These are phyloP conservation scores for Erythrolamprus reginae DNA, from an alignment of 2,113 vertebrate species.

Conservation along the genomic window DNA sequence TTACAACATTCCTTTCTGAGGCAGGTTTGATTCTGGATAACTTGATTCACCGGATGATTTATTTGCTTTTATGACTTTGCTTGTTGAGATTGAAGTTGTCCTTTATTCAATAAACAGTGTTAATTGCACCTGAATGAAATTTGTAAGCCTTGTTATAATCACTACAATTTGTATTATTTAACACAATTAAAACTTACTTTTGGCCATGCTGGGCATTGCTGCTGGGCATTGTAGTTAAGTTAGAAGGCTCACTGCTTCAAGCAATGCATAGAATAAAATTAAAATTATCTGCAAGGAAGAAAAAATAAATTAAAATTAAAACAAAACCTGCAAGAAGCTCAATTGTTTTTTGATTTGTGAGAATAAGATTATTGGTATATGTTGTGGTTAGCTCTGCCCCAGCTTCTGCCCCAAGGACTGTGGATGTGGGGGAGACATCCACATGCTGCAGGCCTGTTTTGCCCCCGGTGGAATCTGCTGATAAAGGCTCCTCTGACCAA, in stretches of 20 bases:
- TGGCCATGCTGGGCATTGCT: neutral
- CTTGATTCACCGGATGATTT: neutral
- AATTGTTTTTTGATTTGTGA: neutral
- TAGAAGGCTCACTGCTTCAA: neutral
- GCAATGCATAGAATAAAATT: neutral
- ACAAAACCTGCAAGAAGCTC: neutral
- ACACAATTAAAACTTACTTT: neutral
- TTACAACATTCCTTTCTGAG: neutral
- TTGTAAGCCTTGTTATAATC: neutral
- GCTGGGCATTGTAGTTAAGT: neutral
- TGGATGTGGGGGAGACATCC: too few relatives aligned
- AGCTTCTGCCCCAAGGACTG: too few relatives aligned
- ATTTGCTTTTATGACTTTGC: neutral
- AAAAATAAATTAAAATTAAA: neutral
- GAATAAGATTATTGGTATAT: neutral
- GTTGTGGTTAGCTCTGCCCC: too few relatives aligned
- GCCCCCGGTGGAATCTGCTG: too few relatives aligned
- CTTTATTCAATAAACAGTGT: neutral
- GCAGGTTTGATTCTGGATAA: neutral
- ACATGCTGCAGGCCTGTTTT: too few relatives aligned
- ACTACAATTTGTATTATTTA: neutral
- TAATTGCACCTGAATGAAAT: neutral
- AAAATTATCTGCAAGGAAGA: neutral
- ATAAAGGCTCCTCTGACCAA: too few relatives aligned
- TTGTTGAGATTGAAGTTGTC: neutral